phyloP scores from a whole-genome alignment of 2,113 vertebrate genomes.

The Sebastes fasciatus region DNA sequence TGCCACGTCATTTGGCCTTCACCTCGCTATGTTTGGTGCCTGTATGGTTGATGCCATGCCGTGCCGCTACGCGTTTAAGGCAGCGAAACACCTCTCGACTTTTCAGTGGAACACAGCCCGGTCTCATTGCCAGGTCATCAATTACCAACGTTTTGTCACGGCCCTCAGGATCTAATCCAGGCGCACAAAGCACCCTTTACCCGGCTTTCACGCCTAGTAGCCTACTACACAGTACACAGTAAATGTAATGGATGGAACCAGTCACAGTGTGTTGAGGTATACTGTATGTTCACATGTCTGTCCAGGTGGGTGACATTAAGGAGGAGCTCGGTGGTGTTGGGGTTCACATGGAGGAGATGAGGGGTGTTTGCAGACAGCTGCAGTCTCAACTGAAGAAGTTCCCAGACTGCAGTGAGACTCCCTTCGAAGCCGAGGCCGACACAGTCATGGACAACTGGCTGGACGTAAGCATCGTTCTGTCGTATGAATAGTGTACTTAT shows the following conservation, averaged over 20 bases:
- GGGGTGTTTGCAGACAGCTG: slow-evolving; percentile 90
- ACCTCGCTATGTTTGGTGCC: too few species aligned
- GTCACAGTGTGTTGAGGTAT: background rate
- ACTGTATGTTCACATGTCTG: slow-evolving; percentile 3
- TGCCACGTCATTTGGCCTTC: too few species aligned
- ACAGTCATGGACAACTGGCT: slow-evolving; percentile 94
- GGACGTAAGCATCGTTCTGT: slow-evolving; percentile 86
- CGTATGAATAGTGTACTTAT: background rate
- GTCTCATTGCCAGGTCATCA: too few species aligned
- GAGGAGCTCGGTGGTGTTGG: slow-evolving; percentile 87
- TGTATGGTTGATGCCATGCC: too few species aligned
- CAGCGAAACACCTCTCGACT: too few species aligned
- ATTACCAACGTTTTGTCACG: too few species aligned
- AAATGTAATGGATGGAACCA: background rate
- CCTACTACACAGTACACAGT: background rate
- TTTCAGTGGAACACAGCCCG: too few species aligned
- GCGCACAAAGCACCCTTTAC: too few species aligned
- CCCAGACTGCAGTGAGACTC: slow-evolving; percentile 89
- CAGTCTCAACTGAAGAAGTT: slow-evolving; percentile 93
- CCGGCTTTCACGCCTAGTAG: too few species aligned
- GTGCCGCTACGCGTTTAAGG: too few species aligned
- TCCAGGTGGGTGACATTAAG: slow-evolving; percentile 88
- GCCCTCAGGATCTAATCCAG: too few species aligned
- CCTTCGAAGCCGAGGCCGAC: slow-evolving; percentile 92
- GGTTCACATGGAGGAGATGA: slow-evolving; percentile 89